Conservation (phyloP, 1,140 invertebrate species). For the Tenebrio molitor region DNA sequence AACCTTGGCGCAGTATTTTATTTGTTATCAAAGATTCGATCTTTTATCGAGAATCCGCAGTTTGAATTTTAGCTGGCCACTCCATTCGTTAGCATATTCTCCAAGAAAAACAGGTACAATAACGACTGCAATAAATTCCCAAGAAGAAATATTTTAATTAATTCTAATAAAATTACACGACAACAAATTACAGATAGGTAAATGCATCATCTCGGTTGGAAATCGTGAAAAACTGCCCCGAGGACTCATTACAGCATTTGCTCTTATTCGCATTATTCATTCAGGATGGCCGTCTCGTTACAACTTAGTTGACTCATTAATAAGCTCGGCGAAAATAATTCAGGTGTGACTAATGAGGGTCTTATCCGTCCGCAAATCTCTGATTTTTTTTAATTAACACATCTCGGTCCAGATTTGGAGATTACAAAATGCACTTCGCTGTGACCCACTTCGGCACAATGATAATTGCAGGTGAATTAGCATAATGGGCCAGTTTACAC, state of each 20-base stretch:
- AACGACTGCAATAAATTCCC: conserved; percentile 14
- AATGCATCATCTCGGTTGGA: background rate
- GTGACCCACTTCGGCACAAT: conserved; percentile 5
- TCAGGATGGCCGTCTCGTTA: too few relatives aligned
- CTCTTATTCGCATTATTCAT: background rate
- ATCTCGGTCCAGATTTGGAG: too few relatives aligned
- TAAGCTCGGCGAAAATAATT: too few relatives aligned
- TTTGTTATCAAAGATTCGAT: conserved; percentile 11
- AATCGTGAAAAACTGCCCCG: background rate
- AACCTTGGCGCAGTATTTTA: conserved; percentile 15
- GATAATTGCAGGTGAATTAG: conserved; percentile 20
- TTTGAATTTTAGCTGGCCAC: conserved; percentile 13
- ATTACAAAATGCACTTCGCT: background rate
- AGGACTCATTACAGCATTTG: conserved; percentile 7
- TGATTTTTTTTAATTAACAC: too few relatives aligned
- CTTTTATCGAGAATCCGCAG: conserved; percentile 8
- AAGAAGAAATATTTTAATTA: conserved; percentile 22
- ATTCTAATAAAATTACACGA: conserved; percentile 20
- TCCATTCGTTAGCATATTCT: conserved; percentile 21
- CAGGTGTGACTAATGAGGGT: too few relatives aligned
- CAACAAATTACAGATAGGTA: conserved; percentile 14
- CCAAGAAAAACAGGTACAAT: background rate
- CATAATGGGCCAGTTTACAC: conserved; percentile 35
- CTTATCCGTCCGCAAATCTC: too few relatives aligned
- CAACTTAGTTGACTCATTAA: too few relatives aligned